A percentile compares a stretch with the other conserved stretches of the same genome.
phyloP scores from a whole-genome alignment of 2,113 vertebrate genomes.

The Neolamprologus sp. region DNA sequence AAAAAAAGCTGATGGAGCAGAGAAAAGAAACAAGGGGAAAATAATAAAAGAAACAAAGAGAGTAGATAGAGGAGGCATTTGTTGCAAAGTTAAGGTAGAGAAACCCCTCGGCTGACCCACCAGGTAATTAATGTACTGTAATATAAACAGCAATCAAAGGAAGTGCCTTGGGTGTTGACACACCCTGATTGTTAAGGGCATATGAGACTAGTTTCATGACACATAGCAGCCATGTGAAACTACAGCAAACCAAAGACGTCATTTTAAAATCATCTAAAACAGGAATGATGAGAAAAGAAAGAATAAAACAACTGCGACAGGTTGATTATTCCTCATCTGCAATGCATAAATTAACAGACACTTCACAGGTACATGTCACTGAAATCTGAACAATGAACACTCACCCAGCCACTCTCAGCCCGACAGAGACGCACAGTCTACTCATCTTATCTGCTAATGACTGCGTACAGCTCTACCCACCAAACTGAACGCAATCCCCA shows the following conservation, averaged over 20 bases:
- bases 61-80: neutral
- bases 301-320: neutral
- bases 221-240: neutral
- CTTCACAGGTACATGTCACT: conserved; percentile 28
- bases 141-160: conserved; percentile 14
- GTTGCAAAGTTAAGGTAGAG: neutral
- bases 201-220: neutral
- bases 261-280: neutral
- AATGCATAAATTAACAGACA: conserved; percentile 4
- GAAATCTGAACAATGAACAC: neutral
- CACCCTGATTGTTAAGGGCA: conserved; percentile 14
- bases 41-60: neutral
- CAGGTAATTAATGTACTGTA: conserved; percentile 19
- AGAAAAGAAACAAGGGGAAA: neutral
- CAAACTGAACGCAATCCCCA: neutral
- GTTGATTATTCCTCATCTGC: neutral
- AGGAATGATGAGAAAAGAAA: neutral
- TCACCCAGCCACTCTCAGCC: neutral
- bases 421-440: neutral
- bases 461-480: neutral
- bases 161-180: neutral
- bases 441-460: neutral
- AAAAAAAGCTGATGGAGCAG: neutral
- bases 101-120: neutral
- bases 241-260: neutral